phyloP scores from a whole-genome alignment of 2,888 invertebrate species.

The Zygogramma bicolorata region DNA sequence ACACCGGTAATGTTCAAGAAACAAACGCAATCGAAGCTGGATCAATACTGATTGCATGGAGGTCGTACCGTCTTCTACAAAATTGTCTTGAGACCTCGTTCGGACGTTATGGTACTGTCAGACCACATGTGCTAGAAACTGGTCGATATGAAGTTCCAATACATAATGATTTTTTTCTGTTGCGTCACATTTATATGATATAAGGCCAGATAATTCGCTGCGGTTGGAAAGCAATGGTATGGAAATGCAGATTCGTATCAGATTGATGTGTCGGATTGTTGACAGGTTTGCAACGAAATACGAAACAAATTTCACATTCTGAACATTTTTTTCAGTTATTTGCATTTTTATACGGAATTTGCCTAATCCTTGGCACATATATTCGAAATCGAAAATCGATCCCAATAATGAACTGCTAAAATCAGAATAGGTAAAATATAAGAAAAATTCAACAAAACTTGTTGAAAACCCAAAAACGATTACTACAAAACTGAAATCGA shows the following conservation, averaged over 20 bases:
- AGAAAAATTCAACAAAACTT: too few relatives aligned
- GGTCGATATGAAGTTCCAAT: conserved; percentile 23
- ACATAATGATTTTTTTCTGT: conserved; percentile 20
- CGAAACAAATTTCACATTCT: too few relatives aligned
- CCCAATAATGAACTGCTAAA: too few relatives aligned
- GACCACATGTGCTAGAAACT: conserved; percentile 34
- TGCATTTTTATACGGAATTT: too few relatives aligned
- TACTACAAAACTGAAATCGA: too few relatives aligned
- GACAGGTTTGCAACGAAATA: background rate
- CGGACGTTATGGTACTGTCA: conserved; percentile 29
- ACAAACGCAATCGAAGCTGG: conserved; percentile 46
- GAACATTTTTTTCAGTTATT: too few relatives aligned
- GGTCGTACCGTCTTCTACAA: conserved; percentile 51
- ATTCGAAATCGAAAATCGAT: too few relatives aligned
- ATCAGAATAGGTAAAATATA: too few relatives aligned
- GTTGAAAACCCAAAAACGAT: too few relatives aligned
- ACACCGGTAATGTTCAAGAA: conserved; percentile 16
- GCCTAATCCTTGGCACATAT: too few relatives aligned
- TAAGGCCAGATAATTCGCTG: conserved; percentile 8
- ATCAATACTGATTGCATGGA: conserved; percentile 50
- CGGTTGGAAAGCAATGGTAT: background rate
- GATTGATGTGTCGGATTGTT: background rate
- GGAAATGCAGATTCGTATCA: background rate
- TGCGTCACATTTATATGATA: conserved; percentile 17
- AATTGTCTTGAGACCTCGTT: conserved; percentile 50